Evolutionary conservation across 2,113 vertebrate species (phyloP), one percentile per base, ranked within the genome.

Genomic region (Triplophysa siluroides): DNA sequence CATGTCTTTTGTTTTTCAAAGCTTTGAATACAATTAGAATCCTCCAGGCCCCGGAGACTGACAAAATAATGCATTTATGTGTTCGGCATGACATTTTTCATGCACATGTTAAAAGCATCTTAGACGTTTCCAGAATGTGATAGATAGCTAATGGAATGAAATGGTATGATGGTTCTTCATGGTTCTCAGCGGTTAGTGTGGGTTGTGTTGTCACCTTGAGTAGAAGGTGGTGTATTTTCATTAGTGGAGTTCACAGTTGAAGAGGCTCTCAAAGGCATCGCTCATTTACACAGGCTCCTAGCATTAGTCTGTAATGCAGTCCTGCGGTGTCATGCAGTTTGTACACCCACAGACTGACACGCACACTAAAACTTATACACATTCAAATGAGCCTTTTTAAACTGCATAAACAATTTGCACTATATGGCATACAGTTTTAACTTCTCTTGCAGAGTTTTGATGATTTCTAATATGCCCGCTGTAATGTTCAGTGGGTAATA

Each of bases 71-170:
- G 58, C 23, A 47, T 63, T 29, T 75, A 26, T 24, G 58, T 47
- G 38, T 62, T 12, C 38, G 29, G 60, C 21, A 61, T 61, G 19
- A 38, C 62, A 54, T 77, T 54, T 65, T 38, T 54, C 8, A 33
- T 52, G 19, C 7, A n/a, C 43, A 77, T 65, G 75, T 65, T 77
- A 77, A 77, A 77, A 77, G 45, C 61, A 64, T 77, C 62, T 77
- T 47, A 63, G 58, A 63, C 1, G 1, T 73, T 47, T 21, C 19
- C 72, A 63, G 38, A 75, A 19, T 65, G 60, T 77, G 45, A 65
- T 77, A 10, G 45, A 65, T 4, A 0, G 3, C 9, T 54, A 52
- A 66, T 65, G 75, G 16, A 63, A 75, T 47, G 60, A 38, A 52
- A 64, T 64, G 62, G 62, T 77, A 24, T 10, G 26, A 65, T 9